Evolutionary conservation across 2,113 vertebrate genomes (phyloP), one percentile per base, ranked within the genome.

Genomic region (Trematomus loennbergii): DNA sequence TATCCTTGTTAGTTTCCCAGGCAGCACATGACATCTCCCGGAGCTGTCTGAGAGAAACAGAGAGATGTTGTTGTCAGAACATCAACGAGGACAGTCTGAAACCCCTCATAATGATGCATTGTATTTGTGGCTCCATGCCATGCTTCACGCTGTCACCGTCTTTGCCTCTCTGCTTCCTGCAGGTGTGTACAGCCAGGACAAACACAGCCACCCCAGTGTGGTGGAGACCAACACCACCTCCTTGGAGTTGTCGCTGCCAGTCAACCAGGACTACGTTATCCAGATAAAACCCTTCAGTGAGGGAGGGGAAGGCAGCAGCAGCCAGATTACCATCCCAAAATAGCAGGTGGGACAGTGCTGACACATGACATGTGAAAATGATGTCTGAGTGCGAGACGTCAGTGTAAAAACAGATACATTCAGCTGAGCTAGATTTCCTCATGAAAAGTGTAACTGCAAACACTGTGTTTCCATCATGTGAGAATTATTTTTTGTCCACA

Each of bases 171-270:
- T 36, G 60, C 73, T 79, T 54, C 63, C 81, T 84, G 64, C 89
- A 99, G 98, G 97, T 99, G 74, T 97, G 88, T 99, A 99, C 94
- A 95, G 96, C 88, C 97, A 97, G 95, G 97, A 95, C 95, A 95
- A 95, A 84, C 97, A 98, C 86, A 95, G 96, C 86, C 96, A 92
- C 40, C 95, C 96, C 0, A 96, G 96, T 0, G 94, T 99, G 53
- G 97, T 99, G 48, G 96, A 99, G 88, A 99, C 98, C 1, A 99
- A 98, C n/a, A 96, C 90, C 84, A 99, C 97, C 22, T 98, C 97
- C 0, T 95, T 99, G 91, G 97, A 99, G 94, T 94, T 99, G 64
- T 96, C 97, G 0, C 88, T 99, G 88, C 97, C 98, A 0, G 92
- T 97, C 22, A 94, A 99, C 7, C 96, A 98, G 89, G 98, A 98